Base-by-base conservation (phyloP, 2,888 invertebrate species). In the Notodonta ziczac region DNA sequence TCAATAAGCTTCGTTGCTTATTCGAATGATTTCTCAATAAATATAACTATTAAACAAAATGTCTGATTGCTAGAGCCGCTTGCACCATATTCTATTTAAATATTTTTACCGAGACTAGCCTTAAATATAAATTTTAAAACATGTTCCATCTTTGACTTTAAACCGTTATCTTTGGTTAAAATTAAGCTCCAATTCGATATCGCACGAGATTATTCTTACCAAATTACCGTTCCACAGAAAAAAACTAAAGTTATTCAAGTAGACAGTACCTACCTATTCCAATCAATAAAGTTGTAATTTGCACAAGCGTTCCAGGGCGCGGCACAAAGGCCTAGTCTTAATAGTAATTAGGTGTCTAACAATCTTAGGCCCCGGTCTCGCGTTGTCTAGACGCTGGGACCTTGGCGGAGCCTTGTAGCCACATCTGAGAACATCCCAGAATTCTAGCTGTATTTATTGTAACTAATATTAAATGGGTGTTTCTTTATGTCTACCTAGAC, bases 301-400 rank as follows among this genome's bases (percentile, higher is more conserved):
- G 10, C n/a, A 53, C 32, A 50, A 39, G 39, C 54, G 32, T 7
- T n/a, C 5, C 32, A n/a, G 32, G 54, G n/a, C 54, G 35, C 12
- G 32, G 24, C 42, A 52, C 52, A 59, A 54, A 40, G 58, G 55
- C 50, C 35, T 16, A 46, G 55, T 56, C 59, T 66, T 64, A 70
- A 67, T 64, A 73, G 63, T 79, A 82, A 85, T 84, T 82, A 81
- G 74, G 66, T 63, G 65, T 72, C 64, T 72, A 68, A 59, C 56
- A 65, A 62, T 63, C 59, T 65, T 65, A 66, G 71, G 54, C 56
- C 61, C 69, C 62, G 64, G 65, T 60, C 57, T 67, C 56, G 58
- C 51, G 32, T 56, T 72, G 84, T 85, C 84, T 85, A 85, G 86
- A 84, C 84, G 50, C n/a, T 59, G 78, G 24, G 39, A 59, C 79